Conservation (phyloP, 2,113 vertebrate species). For the Setophaga coronata region DNA sequence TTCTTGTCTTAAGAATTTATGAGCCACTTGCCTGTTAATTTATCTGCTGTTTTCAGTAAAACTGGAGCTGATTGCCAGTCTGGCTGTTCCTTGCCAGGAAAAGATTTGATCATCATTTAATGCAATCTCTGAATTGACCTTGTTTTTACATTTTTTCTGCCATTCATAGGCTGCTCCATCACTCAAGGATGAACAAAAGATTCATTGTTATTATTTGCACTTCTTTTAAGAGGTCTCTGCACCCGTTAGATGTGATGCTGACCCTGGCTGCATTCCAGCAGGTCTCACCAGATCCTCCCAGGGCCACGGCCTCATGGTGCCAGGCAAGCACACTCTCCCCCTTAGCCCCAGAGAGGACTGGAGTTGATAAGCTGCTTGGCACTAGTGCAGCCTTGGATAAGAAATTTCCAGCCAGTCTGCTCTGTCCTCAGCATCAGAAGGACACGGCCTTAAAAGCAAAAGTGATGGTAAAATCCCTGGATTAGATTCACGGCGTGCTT, state of each 20-base stretch:
- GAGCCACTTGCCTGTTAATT: neutral
- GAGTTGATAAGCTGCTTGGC: neutral
- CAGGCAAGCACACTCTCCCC: neutral
- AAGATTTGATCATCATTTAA: slow-evolving; percentile 9
- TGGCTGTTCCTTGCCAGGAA: neutral
- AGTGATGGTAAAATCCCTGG: neutral
- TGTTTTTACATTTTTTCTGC: neutral
- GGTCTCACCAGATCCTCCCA: neutral
- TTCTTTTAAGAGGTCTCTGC: neutral
- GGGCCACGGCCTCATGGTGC: accelerated
- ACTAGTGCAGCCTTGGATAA: neutral
- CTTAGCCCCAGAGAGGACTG: neutral
- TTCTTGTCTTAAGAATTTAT: neutral
- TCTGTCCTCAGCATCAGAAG: neutral
- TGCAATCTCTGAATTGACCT: neutral
- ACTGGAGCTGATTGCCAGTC: neutral
- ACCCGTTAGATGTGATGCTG: neutral
- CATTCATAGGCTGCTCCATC: neutral
- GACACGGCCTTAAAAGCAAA: neutral
- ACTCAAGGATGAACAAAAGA: neutral
- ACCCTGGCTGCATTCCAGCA: neutral
- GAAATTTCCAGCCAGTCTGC: neutral
- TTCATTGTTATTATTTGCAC: neutral
- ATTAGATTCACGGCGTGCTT: neutral
- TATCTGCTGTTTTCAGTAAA: neutral